Conservation (phyloP, 2,797 vertebrate genomes). For the Sebastes diploproa region DNA sequence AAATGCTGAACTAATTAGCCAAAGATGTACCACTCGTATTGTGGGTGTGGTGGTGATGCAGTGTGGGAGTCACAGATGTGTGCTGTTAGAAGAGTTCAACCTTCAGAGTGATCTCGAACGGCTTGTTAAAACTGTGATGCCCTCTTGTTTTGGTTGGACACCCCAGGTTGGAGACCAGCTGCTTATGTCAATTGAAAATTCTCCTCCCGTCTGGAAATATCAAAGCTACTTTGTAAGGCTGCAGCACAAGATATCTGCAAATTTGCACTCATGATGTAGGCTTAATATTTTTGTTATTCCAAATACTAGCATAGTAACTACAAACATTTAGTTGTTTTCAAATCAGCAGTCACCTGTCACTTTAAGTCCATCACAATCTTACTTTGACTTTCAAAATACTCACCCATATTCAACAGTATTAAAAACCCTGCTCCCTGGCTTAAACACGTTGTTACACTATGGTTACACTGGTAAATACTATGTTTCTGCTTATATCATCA, state of each 20-base stretch:
- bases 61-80: background rate
- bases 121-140: background rate
- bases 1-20: conserved; percentile 12
- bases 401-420: background rate
- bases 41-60: background rate
- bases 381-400: background rate
- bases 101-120: background rate
- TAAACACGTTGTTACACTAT: background rate
- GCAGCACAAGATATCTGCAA: background rate
- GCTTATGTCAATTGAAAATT: background rate
- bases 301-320: background rate
- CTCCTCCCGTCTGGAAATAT: background rate
- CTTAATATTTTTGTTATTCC: background rate
- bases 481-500: background rate
- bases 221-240: background rate
- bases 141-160: background rate
- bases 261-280: background rate
- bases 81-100: background rate
- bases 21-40: background rate
- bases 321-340: background rate
- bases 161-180: background rate
- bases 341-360: background rate
- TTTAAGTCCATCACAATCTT: background rate
- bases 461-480: background rate
- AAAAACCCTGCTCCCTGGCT: background rate